These are phyloP conservation scores for Clamator glandarius DNA, from an alignment of 2,797 vertebrate species.

Conservation along the genomic window DNA sequence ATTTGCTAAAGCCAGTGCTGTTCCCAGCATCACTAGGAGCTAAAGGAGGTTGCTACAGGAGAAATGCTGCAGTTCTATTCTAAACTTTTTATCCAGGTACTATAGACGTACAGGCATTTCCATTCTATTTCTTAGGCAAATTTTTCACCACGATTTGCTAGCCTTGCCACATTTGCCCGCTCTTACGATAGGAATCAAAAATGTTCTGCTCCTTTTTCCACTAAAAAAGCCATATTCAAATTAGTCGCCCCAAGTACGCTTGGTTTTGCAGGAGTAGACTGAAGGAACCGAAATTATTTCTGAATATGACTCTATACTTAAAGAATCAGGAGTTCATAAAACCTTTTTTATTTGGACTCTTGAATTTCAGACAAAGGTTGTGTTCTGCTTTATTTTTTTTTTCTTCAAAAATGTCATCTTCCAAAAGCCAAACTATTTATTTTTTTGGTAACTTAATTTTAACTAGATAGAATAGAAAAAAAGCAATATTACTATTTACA, in stretches of 20 bases:
- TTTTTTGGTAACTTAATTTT: neutral
- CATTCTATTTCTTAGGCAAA: neutral
- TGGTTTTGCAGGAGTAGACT: neutral
- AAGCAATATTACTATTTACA: neutral
- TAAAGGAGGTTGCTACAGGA: neutral
- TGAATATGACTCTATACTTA: neutral
- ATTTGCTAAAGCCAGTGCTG: neutral
- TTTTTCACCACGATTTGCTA: neutral
- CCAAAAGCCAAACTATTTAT: neutral
- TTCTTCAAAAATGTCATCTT: neutral
- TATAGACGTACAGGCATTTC: neutral
- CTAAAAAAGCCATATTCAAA: neutral
- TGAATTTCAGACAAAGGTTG: fast-evolving
- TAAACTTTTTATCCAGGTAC: neutral
- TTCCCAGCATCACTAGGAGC: neutral
- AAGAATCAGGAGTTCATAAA: neutral
- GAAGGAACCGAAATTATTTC: neutral
- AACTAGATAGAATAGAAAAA: neutral
- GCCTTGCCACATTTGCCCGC: neutral
- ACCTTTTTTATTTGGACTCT: neutral
- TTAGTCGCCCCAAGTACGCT: neutral
- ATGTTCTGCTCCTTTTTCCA: neutral
- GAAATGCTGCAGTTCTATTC: neutral
- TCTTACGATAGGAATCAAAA: neutral
- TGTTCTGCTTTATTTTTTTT: neutral